Base-by-base conservation (phyloP, 2,888 invertebrate genomes). In the Lydus trimaculatus region DNA sequence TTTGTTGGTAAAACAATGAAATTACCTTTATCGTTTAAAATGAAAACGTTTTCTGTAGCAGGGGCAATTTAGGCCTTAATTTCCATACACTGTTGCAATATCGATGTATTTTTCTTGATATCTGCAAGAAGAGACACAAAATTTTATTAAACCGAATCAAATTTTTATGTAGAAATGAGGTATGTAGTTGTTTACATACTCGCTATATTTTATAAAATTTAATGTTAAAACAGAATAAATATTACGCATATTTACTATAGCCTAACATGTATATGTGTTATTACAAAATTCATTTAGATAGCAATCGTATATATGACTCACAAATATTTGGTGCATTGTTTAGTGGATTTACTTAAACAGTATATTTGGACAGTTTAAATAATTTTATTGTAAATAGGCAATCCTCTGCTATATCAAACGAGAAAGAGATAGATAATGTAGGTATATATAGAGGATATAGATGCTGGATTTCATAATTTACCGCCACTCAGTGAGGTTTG, bases 301-400 rank as follows among this genome's bases (percentile, higher is more conserved):
- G 60, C 31, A 33, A 60, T 31, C 60, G 60, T 33, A 33, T 36
- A 36, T 60, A 60, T 33, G 60, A 60, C 60, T 60, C 60, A 60
- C 60, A 60, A 60, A 60, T 60, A 60, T 60, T 60, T 60, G 60
- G 31, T 31, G 33, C 6, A 60, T 60, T 60, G 60, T 60, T 60
- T 60, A 60, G 60, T 60, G 36, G 60, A 31, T 31, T 60, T 17
- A 36, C 60, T 60, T 60, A 17, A 60, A 60, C 60, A 17, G n/a
- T n/a, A n/a, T 20, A 48, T 48, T 60, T 17, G 20, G 31, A 31
- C 60, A 33, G 31, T 31, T 60, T 60, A 31, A 60, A 60, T n/a
- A 48, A 20, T 48, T 48, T 48, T 20, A 48, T 36, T 6, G 36
- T 36, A 36, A 36, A 36, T 48, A 20, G 48, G 17, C 8, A 43